Base-by-base conservation (phyloP, 2,797 vertebrate species). In the Austrolebias charrua region DNA sequence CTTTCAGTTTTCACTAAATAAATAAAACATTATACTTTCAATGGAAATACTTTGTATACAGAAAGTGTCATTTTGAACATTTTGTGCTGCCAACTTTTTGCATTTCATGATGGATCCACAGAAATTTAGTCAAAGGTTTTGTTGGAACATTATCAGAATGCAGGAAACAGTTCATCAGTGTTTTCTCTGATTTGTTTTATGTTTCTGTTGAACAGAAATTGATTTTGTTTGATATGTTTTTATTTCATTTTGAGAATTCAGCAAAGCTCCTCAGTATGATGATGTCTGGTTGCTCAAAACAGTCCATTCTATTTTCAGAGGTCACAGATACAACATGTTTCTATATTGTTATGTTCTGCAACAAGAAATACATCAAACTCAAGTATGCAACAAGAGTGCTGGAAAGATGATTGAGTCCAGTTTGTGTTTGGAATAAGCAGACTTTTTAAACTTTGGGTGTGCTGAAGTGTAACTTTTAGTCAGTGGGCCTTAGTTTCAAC, bases 401-500 rank as follows among this genome's bases (percentile, higher is more conserved):
- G 24, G n/a, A 68, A 66, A 66, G 42, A 19, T 14, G 43, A 70
- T n/a, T 48, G 33, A 71, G n/a, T 48, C 31, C 38, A 59, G 52
- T 48, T 48, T 64, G 57, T 52, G 54, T 55, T 49, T 54, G 61
- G 78, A 52, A 73, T 76, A 68, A 80, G 74, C 44, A 50, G 49
- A 66, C 60, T 66, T 65, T 65, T 24, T 16, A 60, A 57, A 61
- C 19, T 10, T 58, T 13, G 14, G 3, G 3, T 16, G 18, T 69
- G 40, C 69, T 50, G 69, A 66, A 55, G 60, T 72, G 50, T 60
- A 60, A 43, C 71, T 43, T 64, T 49, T 58, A 65, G 61, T 77
- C 62, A 67, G 13, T 54, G 33, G 68, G 55, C 68, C 63, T 73
- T 57, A 63, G 47, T 45, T 54, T 70, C 13, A 51, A 6, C 48